A percentile compares a stretch with the other conserved stretches of the same genome.
Conservation (phyloP, 2,797 vertebrate species). For the Tympanoctomys barrerae region DNA sequence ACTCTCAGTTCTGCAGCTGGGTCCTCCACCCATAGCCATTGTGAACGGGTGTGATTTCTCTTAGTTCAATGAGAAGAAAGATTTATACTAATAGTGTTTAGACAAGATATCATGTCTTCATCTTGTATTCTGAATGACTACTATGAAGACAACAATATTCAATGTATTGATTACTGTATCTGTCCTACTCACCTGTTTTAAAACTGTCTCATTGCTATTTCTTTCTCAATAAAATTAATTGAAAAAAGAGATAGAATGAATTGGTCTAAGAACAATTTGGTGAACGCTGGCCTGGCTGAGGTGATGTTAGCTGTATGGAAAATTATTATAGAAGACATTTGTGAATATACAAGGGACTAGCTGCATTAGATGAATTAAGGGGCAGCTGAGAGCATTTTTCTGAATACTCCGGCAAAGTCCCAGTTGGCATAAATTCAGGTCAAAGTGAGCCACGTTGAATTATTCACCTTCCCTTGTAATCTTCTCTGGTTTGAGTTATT, state of each 20-base stretch:
- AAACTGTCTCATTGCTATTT: too few relatives aligned
- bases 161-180: too few relatives aligned
- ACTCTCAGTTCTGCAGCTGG: neutral
- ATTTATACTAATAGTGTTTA: too few relatives aligned
- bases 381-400: neutral
- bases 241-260: conserved; percentile 46
- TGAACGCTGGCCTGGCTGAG: conserved; percentile 56
- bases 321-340: conserved; percentile 58
- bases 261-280: conserved; percentile 33
- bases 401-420: conserved; percentile 39
- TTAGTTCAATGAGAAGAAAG: too few relatives aligned
- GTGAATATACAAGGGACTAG: conserved; percentile 12
- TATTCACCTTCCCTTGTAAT: neutral
- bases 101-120: too few relatives aligned
- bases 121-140: too few relatives aligned
- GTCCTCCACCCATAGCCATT: neutral
- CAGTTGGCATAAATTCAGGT: conserved; percentile 43
- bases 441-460: neutral
- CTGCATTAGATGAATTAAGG: conserved; percentile 17
- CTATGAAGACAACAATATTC: too few relatives aligned
- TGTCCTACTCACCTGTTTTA: too few relatives aligned
- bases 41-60: neutral
- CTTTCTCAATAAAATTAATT: too few relatives aligned
- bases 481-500: neutral
- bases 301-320: conserved; percentile 59